A percentile compares a stretch with the other conserved stretches of the same genome.
Evolutionary conservation across 2,797 vertebrate species (phyloP).

Genomic region (Hafferia zeledoni): DNA sequence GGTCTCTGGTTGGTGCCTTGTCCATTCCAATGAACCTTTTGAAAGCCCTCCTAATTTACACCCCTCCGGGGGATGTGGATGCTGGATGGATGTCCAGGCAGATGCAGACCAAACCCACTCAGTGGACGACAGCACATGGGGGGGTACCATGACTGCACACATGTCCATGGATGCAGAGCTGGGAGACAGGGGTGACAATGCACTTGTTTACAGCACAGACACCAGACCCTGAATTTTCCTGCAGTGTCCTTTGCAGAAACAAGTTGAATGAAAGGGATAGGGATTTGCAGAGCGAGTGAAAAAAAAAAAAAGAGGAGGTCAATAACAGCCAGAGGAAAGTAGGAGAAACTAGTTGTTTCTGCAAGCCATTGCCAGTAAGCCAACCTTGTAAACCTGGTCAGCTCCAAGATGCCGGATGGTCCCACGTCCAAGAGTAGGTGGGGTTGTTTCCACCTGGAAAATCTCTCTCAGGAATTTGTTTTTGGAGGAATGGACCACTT

Average conservation of each 20-base stretch:
- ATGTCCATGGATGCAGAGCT: not conserved
- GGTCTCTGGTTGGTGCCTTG: not conserved
- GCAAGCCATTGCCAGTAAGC: not conserved
- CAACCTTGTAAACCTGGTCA: conserved; percentile 76
- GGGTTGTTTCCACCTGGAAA: conserved; percentile 77
- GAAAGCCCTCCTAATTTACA: not conserved
- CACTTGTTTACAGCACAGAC: not conserved
- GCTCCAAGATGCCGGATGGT: conserved; percentile 66
- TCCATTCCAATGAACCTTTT: not conserved
- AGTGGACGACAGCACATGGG: not conserved
- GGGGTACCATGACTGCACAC: not conserved
- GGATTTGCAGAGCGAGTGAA: not conserved
- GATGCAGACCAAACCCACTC: not conserved
- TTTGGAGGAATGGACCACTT: conserved; percentile 85
- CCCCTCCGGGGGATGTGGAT: not conserved
- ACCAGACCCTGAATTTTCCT: not conserved
- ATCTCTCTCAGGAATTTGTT: conserved; percentile 88
- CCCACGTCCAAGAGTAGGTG: conserved; percentile 57
- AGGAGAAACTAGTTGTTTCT: not conserved
- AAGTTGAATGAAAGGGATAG: not conserved
- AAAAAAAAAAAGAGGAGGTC: not conserved
- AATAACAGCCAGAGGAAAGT: not conserved
- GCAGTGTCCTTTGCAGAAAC: not conserved
- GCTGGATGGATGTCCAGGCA: not conserved
- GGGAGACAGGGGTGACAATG: not conserved